These are phyloP conservation scores for Lepidurus packardi DNA, from an alignment of 1,140 invertebrate genomes.

Conservation along the genomic window DNA sequence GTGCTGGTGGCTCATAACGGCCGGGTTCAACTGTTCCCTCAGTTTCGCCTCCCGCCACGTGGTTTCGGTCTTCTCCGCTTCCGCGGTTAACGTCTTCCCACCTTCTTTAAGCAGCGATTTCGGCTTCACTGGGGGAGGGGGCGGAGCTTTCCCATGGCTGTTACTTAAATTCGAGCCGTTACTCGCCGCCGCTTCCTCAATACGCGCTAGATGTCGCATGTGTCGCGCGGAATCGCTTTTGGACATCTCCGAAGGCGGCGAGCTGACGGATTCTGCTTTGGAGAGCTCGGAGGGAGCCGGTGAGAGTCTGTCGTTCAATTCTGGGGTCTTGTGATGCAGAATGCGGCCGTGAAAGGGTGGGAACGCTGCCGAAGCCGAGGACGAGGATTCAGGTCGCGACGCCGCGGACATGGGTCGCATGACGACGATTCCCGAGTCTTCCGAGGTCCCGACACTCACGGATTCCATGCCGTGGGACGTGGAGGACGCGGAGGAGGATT, in stretches of 20 bases:
- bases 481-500: conserved; percentile 33
- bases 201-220: conserved; percentile 39
- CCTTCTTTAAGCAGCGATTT: conserved; percentile 37
- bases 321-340: conserved; percentile 38
- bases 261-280: conserved; percentile 44
- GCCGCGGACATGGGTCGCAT: conserved; percentile 42
- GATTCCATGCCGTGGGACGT: conserved; percentile 36
- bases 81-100: conserved; percentile 36
- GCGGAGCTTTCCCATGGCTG: conserved; percentile 34
- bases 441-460: conserved; percentile 37
- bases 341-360: conserved; percentile 40
- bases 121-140: conserved; percentile 36
- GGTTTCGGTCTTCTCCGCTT: conserved; percentile 28
- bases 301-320: conserved; percentile 40
- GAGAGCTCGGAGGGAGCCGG: conserved; percentile 43
- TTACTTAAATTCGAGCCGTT: conserved; percentile 32
- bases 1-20: conserved; percentile 29
- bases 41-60: conserved; percentile 33
- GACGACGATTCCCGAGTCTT: conserved; percentile 39
- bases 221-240: conserved; percentile 43
- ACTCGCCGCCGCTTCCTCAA: conserved; percentile 39
- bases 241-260: conserved; percentile 43
- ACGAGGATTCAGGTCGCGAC: conserved; percentile 40
- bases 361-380: conserved; percentile 39
- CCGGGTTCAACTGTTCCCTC: conserved; percentile 31